Evolutionary conservation across 1,140 invertebrate genomes (phyloP).

Genomic region (Trachymyrmex cornetzi): DNA sequence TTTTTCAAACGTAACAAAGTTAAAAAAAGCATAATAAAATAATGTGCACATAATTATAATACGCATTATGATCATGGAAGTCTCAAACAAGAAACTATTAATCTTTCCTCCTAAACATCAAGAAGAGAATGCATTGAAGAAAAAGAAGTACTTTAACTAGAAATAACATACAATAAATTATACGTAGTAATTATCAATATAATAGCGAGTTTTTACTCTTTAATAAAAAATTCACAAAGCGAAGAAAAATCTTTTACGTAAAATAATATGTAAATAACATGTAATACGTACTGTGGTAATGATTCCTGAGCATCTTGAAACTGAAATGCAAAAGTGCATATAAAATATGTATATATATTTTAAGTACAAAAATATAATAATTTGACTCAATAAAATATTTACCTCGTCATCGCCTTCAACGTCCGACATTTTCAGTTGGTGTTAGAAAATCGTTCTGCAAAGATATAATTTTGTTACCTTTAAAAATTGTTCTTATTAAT

Average conservation of each 20-base stretch:
- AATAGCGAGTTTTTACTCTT: background rate
- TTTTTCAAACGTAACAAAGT: background rate
- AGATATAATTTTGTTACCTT: conserved; percentile 20
- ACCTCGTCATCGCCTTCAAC: conserved; percentile 84
- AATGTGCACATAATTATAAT: background rate
- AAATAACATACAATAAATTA: background rate
- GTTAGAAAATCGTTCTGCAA: conserved; percentile 72
- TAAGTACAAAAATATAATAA: background rate
- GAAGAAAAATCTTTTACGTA: background rate
- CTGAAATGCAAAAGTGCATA: conserved; percentile 75
- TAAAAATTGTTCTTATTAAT: background rate
- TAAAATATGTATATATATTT: background rate
- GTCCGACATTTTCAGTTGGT: conserved; percentile 80
- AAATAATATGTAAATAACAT: conserved; percentile 56
- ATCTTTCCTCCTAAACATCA: background rate
- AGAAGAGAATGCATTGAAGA: too few species aligned
- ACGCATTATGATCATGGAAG: background rate
- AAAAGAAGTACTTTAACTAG: background rate
- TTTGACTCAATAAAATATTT: background rate
- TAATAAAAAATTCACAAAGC: background rate
- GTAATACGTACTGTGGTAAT: conserved; percentile 75
- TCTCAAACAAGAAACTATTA: background rate
- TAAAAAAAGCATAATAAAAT: background rate
- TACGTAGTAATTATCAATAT: background rate
- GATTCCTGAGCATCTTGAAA: conserved; percentile 85